Conservation (phyloP, 1,140 invertebrate genomes). For the Drosophila nannoptera region DNA sequence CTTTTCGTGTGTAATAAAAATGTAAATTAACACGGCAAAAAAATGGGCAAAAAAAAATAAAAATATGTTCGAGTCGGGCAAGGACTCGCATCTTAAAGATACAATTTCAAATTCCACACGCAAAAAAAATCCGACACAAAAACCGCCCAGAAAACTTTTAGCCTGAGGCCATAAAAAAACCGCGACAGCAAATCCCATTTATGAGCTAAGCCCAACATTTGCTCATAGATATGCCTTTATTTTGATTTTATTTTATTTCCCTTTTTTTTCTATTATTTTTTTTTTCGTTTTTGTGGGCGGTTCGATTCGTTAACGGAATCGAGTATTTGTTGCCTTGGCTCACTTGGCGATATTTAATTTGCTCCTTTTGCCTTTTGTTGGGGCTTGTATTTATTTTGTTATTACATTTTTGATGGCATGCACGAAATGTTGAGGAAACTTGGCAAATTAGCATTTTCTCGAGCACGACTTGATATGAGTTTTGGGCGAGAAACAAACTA, state of each 20-base stretch:
- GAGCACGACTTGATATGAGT: conserved; percentile 7
- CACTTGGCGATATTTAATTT: conserved; percentile 19
- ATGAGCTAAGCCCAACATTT: conserved; percentile 6
- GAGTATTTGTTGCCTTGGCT: conserved; percentile 4
- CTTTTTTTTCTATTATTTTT: not conserved
- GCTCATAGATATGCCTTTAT: conserved; percentile 10
- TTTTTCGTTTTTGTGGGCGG: not conserved
- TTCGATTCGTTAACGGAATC: conserved; percentile 13
- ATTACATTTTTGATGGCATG: conserved; percentile 28
- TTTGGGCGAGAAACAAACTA: conserved; percentile 4
- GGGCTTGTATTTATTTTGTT: conserved; percentile 4
- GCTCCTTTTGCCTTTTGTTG: conserved; percentile 4
- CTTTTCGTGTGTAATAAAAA: too few species aligned
- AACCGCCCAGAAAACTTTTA: conserved; percentile 6
- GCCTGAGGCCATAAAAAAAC: conserved; percentile 12
- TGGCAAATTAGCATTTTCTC: conserved; percentile 28
- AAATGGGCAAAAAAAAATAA: conserved; percentile 25
- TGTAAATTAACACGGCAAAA: too few species aligned
- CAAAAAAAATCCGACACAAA: not conserved
- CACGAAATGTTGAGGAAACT: not conserved
- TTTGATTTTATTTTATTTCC: conserved; percentile 12
- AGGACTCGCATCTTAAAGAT: conserved; percentile 17
- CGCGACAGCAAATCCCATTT: conserved; percentile 21
- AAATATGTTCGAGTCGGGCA: conserved; percentile 17
- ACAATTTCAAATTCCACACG: conserved; percentile 11